Conservation (phyloP, 1,140 invertebrate species). For the Apis cerana region DNA sequence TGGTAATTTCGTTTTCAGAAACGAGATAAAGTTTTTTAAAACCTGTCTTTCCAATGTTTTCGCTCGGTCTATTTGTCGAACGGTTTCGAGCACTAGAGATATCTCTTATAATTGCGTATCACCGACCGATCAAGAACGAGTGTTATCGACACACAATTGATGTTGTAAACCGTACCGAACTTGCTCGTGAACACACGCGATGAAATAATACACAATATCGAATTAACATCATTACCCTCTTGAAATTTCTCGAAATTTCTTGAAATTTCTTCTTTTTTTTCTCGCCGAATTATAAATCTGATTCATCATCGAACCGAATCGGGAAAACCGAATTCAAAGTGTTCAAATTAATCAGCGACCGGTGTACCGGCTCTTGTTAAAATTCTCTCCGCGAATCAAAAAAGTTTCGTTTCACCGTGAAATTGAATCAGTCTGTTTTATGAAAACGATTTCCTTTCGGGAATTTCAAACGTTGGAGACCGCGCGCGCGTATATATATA, state of each 20-base stretch:
- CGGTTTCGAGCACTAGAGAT: not conserved
- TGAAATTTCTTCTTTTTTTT: too few relatives aligned
- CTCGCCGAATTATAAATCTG: too few relatives aligned
- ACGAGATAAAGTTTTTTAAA: not conserved
- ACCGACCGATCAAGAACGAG: not conserved
- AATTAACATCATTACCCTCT: not conserved
- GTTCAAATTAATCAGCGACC: not conserved
- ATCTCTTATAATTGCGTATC: conserved; percentile 27
- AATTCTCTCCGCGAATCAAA: conserved; percentile 9
- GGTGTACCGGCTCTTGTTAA: conserved; percentile 1
- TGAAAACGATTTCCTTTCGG: not conserved
- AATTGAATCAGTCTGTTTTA: conserved; percentile 7
- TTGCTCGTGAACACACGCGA: not conserved
- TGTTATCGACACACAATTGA: not conserved
- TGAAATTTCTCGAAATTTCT: too few relatives aligned
- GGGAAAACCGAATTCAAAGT: not conserved
- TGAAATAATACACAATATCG: not conserved
- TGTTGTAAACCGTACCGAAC: not conserved
- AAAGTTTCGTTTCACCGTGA: not conserved
- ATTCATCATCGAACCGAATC: not conserved
- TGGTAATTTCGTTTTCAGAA: conserved; percentile 10
- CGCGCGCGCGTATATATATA: not conserved
- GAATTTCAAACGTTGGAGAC: not conserved
- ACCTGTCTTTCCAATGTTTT: not conserved
- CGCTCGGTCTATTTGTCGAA: not conserved